A percentile compares a stretch with the other conserved stretches of the same genome.
Evolutionary conservation across 2,113 vertebrate species (phyloP).

Genomic region (Petromus typicus): DNA sequence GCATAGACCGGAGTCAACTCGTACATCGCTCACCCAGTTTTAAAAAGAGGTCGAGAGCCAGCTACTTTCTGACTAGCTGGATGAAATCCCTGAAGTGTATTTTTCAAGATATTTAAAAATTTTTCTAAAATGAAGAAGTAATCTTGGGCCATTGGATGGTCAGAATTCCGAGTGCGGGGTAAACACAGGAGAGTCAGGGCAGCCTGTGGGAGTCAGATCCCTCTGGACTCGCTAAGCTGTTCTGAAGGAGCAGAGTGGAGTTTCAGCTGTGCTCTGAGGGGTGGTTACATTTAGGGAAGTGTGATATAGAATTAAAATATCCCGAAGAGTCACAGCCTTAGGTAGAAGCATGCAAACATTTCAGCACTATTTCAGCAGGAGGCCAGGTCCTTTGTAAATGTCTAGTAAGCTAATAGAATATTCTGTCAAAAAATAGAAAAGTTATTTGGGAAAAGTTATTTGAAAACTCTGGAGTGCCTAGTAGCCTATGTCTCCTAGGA

Average conservation of each 20-base stretch:
- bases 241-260: background rate
- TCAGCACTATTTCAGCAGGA: background rate
- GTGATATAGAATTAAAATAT: background rate
- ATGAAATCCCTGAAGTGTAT: background rate
- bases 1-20: background rate
- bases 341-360: background rate
- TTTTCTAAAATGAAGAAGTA: background rate
- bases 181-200: background rate
- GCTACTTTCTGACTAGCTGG: background rate
- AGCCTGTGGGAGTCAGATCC: background rate
- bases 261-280: background rate
- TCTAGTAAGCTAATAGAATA: background rate
- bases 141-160: background rate
- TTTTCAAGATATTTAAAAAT: constrained; percentile 22
- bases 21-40: background rate
- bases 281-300: background rate
- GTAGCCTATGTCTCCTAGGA: background rate
- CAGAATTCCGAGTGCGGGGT: background rate
- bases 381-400: background rate
- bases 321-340: background rate
- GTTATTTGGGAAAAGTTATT: background rate
- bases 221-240: background rate
- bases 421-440: background rate
- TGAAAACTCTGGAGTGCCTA: background rate
- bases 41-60: background rate